These are phyloP conservation scores for Nemotelus nigrinus DNA, from an alignment of 2,888 invertebrate species.

Conservation along the genomic window DNA sequence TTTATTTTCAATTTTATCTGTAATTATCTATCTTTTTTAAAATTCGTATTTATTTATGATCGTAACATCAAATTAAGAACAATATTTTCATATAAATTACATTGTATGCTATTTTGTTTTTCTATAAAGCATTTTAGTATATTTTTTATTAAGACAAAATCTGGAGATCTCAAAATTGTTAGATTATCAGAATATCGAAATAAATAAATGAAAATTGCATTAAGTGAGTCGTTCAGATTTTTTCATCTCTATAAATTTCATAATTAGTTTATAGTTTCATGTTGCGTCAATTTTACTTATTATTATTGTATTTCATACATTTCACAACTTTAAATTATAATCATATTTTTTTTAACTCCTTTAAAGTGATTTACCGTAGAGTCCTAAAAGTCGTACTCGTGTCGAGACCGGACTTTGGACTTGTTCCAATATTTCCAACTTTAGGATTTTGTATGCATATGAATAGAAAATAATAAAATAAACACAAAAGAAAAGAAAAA, in stretches of 20 bases:
- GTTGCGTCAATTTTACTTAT: too few relatives aligned
- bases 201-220: too few relatives aligned
- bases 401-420: constrained; percentile 65
- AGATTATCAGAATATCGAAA: too few relatives aligned
- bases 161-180: too few relatives aligned
- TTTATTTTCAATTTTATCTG: too few relatives aligned
- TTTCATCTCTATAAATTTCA: too few relatives aligned
- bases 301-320: too few relatives aligned
- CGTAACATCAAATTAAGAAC: constrained; percentile 20
- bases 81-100: neutral
- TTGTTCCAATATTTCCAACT: constrained; percentile 66
- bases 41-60: constrained; percentile 5
- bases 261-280: too few relatives aligned
- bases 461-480: constrained; percentile 34
- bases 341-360: neutral
- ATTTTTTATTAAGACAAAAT: neutral
- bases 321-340: too few relatives aligned
- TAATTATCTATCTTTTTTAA: too few relatives aligned
- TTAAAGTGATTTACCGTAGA: constrained; percentile 65
- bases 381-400: constrained; percentile 65
- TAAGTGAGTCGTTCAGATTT: too few relatives aligned
- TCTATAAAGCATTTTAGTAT: neutral
- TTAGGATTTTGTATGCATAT: constrained; percentile 46
- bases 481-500: constrained; percentile 35
- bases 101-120: neutral